A percentile compares a stretch with the other conserved stretches of the same genome.
These are phyloP conservation scores for Solea senegalensis DNA, from an alignment of 2,113 vertebrate genomes.

Conservation along the genomic window DNA sequence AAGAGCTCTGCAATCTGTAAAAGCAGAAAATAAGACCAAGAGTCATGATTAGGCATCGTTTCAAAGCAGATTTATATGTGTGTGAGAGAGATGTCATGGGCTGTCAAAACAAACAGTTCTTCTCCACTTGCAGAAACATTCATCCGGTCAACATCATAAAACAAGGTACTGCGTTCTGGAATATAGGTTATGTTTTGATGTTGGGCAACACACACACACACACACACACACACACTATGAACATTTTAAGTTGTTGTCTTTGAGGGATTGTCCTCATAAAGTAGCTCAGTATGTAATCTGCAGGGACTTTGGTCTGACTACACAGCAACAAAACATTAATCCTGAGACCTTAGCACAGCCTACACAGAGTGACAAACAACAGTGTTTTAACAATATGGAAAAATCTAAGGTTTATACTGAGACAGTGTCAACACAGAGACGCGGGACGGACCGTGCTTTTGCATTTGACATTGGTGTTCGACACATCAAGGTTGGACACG, in stretches of 20 bases:
- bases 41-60: slow-evolving; percentile 22
- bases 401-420: background rate
- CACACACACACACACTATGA: slow-evolving; percentile 29
- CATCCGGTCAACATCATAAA: slow-evolving; percentile 52
- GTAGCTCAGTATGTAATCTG: slow-evolving; percentile 12
- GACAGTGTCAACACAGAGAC: slow-evolving; percentile 27
- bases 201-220: slow-evolving; percentile 28
- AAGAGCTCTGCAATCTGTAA: slow-evolving; percentile 84
- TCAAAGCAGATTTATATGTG: slow-evolving; percentile 1
- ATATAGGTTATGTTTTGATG: slow-evolving; percentile 67
- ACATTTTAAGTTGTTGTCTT: slow-evolving; percentile 20
- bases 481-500: slow-evolving; percentile 47
- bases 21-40: slow-evolving; percentile 46
- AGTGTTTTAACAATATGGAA: background rate
- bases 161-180: slow-evolving; percentile 58
- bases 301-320: slow-evolving; percentile 16
- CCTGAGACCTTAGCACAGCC: slow-evolving; percentile 22
- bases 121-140: slow-evolving; percentile 4
- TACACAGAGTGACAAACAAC: background rate
- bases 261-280: slow-evolving; percentile 17
- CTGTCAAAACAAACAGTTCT: slow-evolving; percentile 36
- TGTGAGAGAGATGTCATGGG: slow-evolving; percentile 24
- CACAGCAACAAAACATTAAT: slow-evolving; percentile 20
- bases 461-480: slow-evolving; percentile 59
- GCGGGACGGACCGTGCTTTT: slow-evolving; percentile 47